phyloP scores from a whole-genome alignment of 2,113 vertebrate genomes.

The Tragelaphus imberbis region DNA sequence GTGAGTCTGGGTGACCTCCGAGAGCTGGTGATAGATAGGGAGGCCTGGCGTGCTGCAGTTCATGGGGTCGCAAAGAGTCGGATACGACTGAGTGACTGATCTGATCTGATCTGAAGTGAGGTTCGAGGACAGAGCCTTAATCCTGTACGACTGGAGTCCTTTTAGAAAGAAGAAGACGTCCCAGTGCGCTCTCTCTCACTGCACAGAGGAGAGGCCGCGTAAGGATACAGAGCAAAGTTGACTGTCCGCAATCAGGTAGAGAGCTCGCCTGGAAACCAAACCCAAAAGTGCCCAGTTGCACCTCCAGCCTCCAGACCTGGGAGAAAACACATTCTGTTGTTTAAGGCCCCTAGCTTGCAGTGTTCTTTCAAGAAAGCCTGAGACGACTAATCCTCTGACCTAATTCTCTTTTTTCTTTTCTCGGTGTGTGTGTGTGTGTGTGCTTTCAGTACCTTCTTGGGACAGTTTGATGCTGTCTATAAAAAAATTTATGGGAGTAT shows the following conservation, averaged over 20 bases:
- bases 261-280: neutral
- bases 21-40: no score
- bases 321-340: neutral
- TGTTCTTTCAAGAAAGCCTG: neutral
- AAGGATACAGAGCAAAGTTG: neutral
- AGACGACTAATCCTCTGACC: neutral
- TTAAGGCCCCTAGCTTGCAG: neutral
- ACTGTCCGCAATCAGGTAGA: rapidly evolving
- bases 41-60: no score
- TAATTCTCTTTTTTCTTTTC: neutral
- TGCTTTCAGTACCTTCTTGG: neutral
- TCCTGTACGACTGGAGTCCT: neutral
- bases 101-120: no score
- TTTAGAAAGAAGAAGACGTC: neutral
- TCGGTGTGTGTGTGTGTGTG: neutral
- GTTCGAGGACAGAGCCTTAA: neutral
- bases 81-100: no score
- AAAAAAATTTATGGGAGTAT: neutral
- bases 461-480: no score
- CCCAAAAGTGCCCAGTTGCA: neutral
- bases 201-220: neutral
- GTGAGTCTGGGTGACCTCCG: no score
- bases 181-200: rapidly evolving
- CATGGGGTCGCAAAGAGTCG: no score
- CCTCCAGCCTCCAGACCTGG: neutral